phyloP scores from a whole-genome alignment of 2,113 vertebrate genomes.

The Albula goreensis region DNA sequence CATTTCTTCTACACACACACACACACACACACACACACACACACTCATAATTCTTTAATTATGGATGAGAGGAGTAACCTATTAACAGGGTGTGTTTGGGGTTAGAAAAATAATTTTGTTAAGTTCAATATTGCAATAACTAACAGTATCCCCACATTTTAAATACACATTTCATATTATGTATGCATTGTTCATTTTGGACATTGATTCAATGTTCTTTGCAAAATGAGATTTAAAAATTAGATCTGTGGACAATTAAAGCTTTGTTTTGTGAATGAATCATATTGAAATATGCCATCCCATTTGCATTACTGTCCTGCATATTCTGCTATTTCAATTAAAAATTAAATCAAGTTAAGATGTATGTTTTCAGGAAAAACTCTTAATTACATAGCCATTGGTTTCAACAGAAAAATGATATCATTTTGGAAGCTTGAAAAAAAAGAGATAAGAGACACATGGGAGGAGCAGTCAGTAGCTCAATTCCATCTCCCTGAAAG shows the following conservation, averaged over 20 bases:
- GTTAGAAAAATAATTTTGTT: too few species aligned
- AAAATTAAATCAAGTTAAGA: neutral
- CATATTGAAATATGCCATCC: neutral
- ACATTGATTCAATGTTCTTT: neutral
- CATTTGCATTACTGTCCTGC: neutral
- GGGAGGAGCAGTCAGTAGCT: neutral
- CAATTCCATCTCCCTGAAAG: neutral
- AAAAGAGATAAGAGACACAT: constrained; percentile 7
- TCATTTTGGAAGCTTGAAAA: constrained; percentile 1
- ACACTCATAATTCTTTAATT: too few species aligned
- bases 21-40: too few species aligned
- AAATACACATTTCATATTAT: neutral
- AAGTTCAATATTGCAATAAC: too few species aligned
- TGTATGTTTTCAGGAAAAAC: neutral
- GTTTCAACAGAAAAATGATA: neutral
- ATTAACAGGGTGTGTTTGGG: too few species aligned
- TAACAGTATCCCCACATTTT: neutral
- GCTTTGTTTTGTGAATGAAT: constrained; percentile 2
- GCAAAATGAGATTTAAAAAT: neutral
- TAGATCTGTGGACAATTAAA: neutral
- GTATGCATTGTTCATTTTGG: neutral
- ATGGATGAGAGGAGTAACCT: too few species aligned
- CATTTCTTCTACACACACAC: too few species aligned
- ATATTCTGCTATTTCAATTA: neutral
- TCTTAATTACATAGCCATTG: neutral